Base-by-base conservation (phyloP, 2,888 invertebrate species). In the Laothoe populi region DNA sequence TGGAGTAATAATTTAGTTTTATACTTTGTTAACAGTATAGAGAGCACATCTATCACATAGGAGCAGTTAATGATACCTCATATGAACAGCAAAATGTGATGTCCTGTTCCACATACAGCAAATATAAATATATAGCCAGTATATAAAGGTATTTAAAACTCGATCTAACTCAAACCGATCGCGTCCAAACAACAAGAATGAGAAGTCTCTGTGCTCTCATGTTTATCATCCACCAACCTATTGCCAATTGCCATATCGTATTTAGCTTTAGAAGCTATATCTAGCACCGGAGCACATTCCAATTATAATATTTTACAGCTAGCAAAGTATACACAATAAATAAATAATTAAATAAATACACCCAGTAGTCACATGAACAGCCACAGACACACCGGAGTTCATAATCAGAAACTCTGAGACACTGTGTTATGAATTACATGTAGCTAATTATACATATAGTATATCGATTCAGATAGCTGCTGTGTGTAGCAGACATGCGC, bases 331-430 rank as follows among this genome's bases (percentile, higher is more conserved):
- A 53, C 31, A 19, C n/a, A 53, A 53, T 53, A 53, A 53, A 53
- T 53, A 53, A 53, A 53, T 53, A 53, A 53, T 35, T 53, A 53
- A 53, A 53, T 53, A 53, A 35, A 53, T 53, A 53, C 10, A 53
- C 23, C 46, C 46, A 19, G 35, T 19, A 53, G 44, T 44, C 19
- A 53, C 53, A 38, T 11, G 38, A 13, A 1, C 1, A 23, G 46
- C 11, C 13, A 23, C 4, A 23, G 21, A 24, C 11, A 11, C 19
- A 8, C 19, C 19, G 35, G 11, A 26, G 13, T 53, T 35, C 35
- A 53, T 19, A 35, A 16, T 16, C 19, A 16, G 11, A 19, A 16
- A 11, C 19, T 35, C 10, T 4, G 16, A 31, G 3, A 16, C 53
- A 16, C n/a, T n/a, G 16, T 44, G 16, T 44, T 16, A 19, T 7